Percentiles rank a stretch among this genome's conserved stretches.
Evolutionary conservation across 2,797 vertebrate species (phyloP).

Genomic region (Naso thynnoides): DNA sequence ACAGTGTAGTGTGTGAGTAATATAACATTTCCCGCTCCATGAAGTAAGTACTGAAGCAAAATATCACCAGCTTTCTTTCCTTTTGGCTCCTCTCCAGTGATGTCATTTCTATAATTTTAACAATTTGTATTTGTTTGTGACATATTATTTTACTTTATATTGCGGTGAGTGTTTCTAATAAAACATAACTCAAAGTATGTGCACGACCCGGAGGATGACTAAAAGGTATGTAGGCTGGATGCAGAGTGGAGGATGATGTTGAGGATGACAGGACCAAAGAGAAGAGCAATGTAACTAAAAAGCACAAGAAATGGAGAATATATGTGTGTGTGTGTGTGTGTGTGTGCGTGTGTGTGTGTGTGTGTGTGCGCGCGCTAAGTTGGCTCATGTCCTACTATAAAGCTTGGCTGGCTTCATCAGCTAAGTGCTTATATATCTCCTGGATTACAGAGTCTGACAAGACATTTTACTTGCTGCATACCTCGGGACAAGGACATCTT

Average conservation of each 20-base stretch:
- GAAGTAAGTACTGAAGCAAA: neutral
- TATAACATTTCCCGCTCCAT: neutral
- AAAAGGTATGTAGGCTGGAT: neutral
- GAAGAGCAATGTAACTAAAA: neutral
- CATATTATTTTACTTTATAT: neutral
- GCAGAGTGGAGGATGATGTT: neutral
- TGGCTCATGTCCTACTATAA: constrained; percentile 32
- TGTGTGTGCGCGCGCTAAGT: neutral
- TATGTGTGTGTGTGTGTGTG: neutral
- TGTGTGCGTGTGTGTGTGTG: neutral
- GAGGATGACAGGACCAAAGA: neutral
- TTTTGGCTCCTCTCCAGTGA: neutral
- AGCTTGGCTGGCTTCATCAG: constrained; percentile 68
- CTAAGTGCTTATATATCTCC: constrained; percentile 78
- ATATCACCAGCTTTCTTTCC: neutral
- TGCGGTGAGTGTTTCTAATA: neutral
- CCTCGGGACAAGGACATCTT: constrained; percentile 63
- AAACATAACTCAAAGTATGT: neutral
- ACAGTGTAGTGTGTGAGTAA: neutral
- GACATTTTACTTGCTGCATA: constrained; percentile 39
- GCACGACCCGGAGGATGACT: neutral
- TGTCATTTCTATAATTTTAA: neutral
- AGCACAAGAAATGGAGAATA: neutral
- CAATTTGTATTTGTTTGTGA: neutral
- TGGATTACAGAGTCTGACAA: constrained; percentile 56